These are phyloP conservation scores for Drosophila siamana DNA, from an alignment of 2,888 invertebrate species.

Conservation along the genomic window DNA sequence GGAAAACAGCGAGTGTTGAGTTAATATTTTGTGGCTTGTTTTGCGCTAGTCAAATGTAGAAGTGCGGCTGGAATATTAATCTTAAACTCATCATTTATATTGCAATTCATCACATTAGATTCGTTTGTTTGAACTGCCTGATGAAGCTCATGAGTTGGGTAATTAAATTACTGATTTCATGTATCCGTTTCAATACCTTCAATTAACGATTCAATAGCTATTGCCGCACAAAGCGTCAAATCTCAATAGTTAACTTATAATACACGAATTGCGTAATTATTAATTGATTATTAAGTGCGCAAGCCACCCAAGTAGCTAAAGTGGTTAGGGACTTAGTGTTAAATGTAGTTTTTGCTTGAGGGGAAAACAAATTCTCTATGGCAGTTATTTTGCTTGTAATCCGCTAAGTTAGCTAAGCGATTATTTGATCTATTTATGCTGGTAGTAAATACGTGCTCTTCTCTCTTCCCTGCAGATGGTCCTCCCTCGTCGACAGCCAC, in stretches of 20 bases:
- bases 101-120: background rate
- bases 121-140: background rate
- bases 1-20: no score
- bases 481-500: constrained; percentile 37
- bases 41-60: background rate
- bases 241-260: background rate
- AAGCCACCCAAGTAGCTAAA: background rate
- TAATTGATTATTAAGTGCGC: background rate
- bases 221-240: no score
- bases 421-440: no score
- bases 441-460: background rate
- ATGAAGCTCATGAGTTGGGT: background rate
- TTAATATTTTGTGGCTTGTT: no score
- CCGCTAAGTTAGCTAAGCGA: no score
- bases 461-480: constrained; percentile 16
- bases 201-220: no score
- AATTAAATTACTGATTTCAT: background rate
- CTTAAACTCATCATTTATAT: background rate
- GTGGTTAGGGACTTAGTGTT: no score
- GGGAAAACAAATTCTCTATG: no score
- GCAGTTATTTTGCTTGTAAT: no score
- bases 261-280: background rate
- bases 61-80: background rate
- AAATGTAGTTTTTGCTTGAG: background rate
- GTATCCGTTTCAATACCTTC: background rate